These are phyloP conservation scores for Stratiomys singularior DNA, from an alignment of 2,888 invertebrate genomes.

Conservation along the genomic window DNA sequence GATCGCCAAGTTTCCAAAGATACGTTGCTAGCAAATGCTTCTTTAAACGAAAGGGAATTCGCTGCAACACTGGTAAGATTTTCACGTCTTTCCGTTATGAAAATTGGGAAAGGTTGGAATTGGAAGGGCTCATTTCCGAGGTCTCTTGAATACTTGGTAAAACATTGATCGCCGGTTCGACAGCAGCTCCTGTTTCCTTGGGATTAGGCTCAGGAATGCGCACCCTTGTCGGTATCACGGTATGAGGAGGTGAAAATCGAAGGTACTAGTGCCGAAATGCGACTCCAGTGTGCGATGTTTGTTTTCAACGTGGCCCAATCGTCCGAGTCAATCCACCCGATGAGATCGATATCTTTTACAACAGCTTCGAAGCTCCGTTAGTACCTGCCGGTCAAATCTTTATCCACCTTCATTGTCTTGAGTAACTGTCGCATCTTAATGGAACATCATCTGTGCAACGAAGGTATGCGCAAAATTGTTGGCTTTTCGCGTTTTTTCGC, in stretches of 20 bases:
- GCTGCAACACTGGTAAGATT: background rate
- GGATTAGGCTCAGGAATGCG: too few relatives aligned
- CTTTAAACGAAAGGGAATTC: background rate
- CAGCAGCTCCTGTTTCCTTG: background rate
- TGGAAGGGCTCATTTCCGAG: background rate
- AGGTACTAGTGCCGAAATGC: conserved; percentile 1
- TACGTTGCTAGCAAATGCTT: too few relatives aligned
- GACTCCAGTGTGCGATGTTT: background rate
- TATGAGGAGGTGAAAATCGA: background rate
- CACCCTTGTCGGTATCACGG: background rate
- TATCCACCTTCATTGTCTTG: conserved; percentile 33
- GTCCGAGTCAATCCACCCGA: background rate
- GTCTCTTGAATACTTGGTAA: background rate
- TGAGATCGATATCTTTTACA: background rate
- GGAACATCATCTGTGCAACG: conserved; percentile 7
- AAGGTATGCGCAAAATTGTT: conserved; percentile 15
- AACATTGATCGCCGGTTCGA: too few relatives aligned
- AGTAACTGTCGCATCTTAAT: conserved; percentile 31
- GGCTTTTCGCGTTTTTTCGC: background rate
- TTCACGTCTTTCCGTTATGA: background rate
- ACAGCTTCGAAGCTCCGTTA: conserved; percentile 6
- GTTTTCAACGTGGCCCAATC: background rate
- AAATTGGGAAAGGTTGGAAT: background rate
- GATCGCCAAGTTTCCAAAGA: too few relatives aligned
- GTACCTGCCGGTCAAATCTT: conserved; percentile 4